Conservation (phyloP, 2,113 vertebrate species). For the Amblyornis subalaris region DNA sequence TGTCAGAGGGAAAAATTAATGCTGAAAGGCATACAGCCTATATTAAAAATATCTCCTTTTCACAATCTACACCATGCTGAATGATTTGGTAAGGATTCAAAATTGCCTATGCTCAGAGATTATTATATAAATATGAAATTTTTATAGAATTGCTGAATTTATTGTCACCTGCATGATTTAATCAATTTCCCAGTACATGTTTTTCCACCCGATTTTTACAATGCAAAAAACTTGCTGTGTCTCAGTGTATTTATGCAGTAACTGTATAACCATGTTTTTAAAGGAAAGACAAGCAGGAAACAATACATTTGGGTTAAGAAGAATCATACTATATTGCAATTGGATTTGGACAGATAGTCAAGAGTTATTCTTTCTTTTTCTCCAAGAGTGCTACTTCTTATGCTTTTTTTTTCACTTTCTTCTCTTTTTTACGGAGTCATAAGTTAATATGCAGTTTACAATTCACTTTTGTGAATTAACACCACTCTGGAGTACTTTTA, state of each 20-base stretch:
- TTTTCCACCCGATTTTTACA: neutral
- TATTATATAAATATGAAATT: neutral
- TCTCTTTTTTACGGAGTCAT: neutral
- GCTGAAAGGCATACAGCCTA: neutral
- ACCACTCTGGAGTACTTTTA: neutral
- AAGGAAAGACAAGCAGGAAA: neutral
- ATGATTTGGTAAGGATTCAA: neutral
- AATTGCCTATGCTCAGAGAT: neutral
- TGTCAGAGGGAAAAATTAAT: slow-evolving; percentile 7
- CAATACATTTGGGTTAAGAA: neutral
- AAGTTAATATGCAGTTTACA: neutral
- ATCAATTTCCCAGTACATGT: neutral
- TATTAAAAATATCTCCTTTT: neutral
- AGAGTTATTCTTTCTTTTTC: neutral
- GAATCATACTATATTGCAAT: neutral
- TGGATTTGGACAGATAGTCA: neutral
- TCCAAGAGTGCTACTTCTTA: neutral
- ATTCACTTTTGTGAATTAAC: neutral
- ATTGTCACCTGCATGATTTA: neutral
- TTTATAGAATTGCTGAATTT: neutral
- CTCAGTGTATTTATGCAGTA: neutral
- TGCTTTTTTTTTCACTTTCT: neutral
- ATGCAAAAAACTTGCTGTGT: neutral
- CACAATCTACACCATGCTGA: neutral
- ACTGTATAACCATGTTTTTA: neutral